phyloP scores from a whole-genome alignment of 23 tunicate genomes.

The Oikopleura albicans region DNA sequence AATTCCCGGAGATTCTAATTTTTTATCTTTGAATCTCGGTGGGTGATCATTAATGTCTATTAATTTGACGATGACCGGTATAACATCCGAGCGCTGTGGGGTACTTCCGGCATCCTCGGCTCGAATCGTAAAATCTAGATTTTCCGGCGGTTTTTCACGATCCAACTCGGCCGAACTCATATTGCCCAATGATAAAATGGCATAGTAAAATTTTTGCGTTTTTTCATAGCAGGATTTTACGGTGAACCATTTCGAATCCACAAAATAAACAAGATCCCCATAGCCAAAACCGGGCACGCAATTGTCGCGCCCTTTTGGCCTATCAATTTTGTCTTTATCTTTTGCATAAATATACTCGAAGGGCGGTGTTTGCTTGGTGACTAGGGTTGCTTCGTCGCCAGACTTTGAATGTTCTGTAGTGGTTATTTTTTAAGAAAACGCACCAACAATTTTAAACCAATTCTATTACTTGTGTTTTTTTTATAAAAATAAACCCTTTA shows the following conservation, averaged over 20 bases:
- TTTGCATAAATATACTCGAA: not conserved
- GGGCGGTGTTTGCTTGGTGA: no score
- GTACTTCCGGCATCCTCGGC: not conserved
- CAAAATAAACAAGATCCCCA: not conserved
- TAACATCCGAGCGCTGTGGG: not conserved
- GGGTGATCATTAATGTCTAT: slow-evolving; percentile 37
- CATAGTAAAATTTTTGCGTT: not conserved
- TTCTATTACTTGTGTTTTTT: no score
- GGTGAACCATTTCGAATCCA: not conserved
- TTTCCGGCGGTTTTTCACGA: not conserved
- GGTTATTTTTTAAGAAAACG: no score
- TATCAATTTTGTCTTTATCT: not conserved
- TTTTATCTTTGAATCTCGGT: slow-evolving; percentile 23
- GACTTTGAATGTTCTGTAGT: not conserved
- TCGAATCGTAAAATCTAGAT: not conserved
- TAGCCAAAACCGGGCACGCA: not conserved
- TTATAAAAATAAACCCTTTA: no score
- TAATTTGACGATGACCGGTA: not conserved
- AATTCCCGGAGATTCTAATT: slow-evolving; percentile 14
- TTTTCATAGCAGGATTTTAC: not conserved
- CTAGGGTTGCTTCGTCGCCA: not conserved
- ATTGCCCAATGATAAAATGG: no score
- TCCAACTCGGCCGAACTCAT: no score
- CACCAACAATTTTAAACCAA: no score
- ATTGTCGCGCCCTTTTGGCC: not conserved